Percentiles rank a stretch among this genome's conserved stretches.
Evolutionary conservation across 2,113 vertebrate genomes (phyloP).

Genomic region (Pavo muticus): DNA sequence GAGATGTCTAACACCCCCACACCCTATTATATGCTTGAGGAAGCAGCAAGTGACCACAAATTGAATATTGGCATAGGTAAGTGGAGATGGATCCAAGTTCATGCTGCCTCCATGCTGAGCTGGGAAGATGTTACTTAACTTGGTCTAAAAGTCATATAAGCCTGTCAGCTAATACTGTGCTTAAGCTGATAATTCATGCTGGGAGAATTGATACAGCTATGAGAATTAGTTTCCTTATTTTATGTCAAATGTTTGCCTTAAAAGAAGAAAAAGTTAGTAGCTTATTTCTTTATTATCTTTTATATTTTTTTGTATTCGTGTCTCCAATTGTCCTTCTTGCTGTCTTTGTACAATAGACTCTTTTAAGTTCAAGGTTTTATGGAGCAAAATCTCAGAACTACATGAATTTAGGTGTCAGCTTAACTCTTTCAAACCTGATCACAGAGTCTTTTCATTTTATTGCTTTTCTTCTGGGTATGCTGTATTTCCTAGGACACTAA

Average conservation of each 20-base stretch:
- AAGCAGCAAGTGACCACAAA: neutral
- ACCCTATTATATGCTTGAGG: neutral
- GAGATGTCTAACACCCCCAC: neutral
- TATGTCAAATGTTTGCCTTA: neutral
- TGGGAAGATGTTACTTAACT: neutral
- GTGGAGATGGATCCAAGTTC: neutral
- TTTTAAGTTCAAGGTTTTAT: constrained; percentile 48
- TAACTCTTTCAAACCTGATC: constrained; percentile 20
- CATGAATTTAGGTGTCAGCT: constrained; percentile 15
- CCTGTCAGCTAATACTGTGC: neutral
- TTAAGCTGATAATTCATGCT: neutral
- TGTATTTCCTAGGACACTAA: neutral
- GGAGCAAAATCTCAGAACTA: constrained; percentile 15
- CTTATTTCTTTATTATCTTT: no score
- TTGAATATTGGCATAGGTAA: neutral
- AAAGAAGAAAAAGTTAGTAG: neutral
- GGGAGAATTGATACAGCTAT: neutral
- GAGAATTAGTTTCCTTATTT: neutral
- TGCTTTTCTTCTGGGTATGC: neutral
- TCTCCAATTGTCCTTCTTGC: neutral
- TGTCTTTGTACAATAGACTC: constrained; percentile 8
- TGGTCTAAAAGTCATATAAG: neutral
- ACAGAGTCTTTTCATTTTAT: neutral
- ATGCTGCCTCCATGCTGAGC: neutral
- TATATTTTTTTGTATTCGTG: no score